A percentile compares a stretch with the other conserved stretches of the same genome.
Conservation (phyloP, 2,888 invertebrate genomes). For the Apantesis nais region DNA sequence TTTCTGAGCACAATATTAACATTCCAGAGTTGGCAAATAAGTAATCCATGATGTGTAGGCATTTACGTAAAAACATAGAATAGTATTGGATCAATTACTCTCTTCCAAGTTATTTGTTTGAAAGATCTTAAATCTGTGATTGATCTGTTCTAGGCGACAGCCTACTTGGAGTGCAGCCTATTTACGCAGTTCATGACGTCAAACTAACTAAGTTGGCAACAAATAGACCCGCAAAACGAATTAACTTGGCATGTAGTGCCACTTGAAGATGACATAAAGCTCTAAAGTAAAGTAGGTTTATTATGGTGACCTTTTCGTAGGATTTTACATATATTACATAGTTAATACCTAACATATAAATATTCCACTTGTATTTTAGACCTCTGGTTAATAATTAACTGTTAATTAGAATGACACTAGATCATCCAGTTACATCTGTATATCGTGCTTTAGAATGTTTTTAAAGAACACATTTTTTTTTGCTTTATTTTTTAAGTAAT, state of each 20-base stretch:
- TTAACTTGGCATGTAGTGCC: constrained; percentile 51
- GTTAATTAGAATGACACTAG: not conserved
- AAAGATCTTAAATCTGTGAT: constrained; percentile 39
- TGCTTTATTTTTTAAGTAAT: too few species aligned
- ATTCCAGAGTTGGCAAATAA: not conserved
- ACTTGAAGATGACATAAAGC: constrained; percentile 49
- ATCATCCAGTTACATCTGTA: too few species aligned
- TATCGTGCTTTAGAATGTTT: too few species aligned
- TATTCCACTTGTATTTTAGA: not conserved
- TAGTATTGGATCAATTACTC: not conserved
- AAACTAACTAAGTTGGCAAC: constrained; percentile 60
- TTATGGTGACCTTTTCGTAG: constrained; percentile 14
- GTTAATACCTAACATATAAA: not conserved
- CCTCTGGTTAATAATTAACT: not conserved
- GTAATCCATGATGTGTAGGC: not conserved
- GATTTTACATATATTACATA: not conserved
- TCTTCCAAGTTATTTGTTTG: not conserved
- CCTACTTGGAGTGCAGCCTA: constrained; percentile 63
- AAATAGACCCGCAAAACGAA: constrained; percentile 56
- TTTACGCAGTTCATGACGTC: constrained; percentile 66
- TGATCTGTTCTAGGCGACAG: constrained; percentile 46
- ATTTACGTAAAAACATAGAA: constrained; percentile 5
- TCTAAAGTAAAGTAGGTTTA: constrained; percentile 32
- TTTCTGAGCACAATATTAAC: constrained; percentile 9
- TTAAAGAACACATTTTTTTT: too few species aligned